These are phyloP conservation scores for Hoplodrina blanda DNA, from an alignment of 2,888 invertebrate genomes.

Conservation along the genomic window DNA sequence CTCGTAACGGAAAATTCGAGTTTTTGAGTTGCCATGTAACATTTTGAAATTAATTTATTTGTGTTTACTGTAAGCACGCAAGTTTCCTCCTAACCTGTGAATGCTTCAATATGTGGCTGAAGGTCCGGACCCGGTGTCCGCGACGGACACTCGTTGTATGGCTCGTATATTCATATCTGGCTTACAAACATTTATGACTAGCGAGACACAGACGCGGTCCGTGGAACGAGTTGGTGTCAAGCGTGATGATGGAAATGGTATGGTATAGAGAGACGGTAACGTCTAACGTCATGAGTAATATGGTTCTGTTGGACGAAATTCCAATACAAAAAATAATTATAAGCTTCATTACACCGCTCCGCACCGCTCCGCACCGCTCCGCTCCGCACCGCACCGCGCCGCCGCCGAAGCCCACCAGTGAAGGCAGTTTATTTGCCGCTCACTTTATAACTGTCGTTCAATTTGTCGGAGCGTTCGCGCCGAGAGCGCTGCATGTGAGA, in stretches of 20 bases:
- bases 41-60: neutral
- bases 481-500: constrained; percentile 38
- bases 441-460: constrained; percentile 49
- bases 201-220: no score
- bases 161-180: no score
- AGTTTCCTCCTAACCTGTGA: neutral
- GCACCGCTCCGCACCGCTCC: neutral
- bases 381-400: neutral
- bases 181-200: no score
- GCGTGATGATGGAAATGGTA: no score
- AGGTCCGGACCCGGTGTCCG: no score
- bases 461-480: constrained; percentile 39
- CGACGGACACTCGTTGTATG: no score
- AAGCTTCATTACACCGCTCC: neutral
- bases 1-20: neutral
- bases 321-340: neutral
- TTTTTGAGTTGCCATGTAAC: neutral
- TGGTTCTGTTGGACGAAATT: neutral
- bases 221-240: no score
- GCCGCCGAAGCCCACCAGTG: neutral
- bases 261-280: neutral
- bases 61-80: neutral
- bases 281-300: no score
- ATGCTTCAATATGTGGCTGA: neutral
- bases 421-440: constrained; percentile 39